These are phyloP conservation scores for Capitulum mitella DNA, from an alignment of 2,888 invertebrate genomes.

Conservation along the genomic window DNA sequence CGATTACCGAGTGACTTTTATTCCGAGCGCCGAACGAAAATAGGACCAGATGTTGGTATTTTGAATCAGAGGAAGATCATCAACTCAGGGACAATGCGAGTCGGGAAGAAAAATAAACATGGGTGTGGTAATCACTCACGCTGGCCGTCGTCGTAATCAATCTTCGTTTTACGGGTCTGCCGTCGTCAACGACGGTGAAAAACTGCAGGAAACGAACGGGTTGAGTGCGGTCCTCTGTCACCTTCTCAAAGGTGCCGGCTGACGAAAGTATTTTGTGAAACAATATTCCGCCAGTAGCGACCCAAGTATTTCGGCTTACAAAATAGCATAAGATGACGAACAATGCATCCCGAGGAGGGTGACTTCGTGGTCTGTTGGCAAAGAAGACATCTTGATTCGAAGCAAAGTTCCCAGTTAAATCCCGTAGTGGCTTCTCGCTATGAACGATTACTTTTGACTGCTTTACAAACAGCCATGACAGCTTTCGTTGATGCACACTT, in stretches of 20 bases:
- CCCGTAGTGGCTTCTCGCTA: too few species aligned
- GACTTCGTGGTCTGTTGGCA: too few species aligned
- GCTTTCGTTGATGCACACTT: too few species aligned
- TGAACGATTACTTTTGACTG: too few species aligned
- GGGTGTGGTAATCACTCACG: conserved; percentile 4
- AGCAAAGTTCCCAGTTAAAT: too few species aligned
- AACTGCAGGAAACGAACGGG: neutral
- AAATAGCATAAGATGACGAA: too few species aligned
- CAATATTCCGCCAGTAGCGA: neutral
- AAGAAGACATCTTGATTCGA: too few species aligned
- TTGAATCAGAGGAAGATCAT: conserved; percentile 2
- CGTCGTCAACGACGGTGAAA: conserved; percentile 7
- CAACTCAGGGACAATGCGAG: conserved; percentile 16
- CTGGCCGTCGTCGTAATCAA: neutral
- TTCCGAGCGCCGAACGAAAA: neutral
- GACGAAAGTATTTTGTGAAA: neutral
- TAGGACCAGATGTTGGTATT: conserved; percentile 22
- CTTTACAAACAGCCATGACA: too few species aligned
- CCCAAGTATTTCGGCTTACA: neutral
- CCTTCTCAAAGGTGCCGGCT: neutral
- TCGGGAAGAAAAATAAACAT: conserved; percentile 11
- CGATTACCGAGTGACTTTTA: neutral
- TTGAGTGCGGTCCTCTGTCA: neutral
- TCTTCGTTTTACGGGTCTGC: conserved; percentile 1
- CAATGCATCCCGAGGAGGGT: too few species aligned